Evolutionary conservation across 2,888 invertebrate genomes (phyloP).

Genomic region (Torymus tubicola): DNA sequence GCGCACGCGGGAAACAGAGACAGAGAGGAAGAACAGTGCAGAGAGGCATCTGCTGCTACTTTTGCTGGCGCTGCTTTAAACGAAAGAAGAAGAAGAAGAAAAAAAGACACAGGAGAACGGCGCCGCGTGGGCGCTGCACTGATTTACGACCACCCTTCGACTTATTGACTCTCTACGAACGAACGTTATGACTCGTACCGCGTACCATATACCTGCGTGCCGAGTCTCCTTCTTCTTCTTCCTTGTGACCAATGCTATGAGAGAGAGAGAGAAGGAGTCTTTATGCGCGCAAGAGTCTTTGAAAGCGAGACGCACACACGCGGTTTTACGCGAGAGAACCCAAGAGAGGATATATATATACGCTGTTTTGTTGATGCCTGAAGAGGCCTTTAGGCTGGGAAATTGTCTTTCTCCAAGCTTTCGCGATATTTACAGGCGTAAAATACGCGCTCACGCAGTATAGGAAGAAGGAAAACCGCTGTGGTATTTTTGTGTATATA

Average conservation of each 20-base stretch:
- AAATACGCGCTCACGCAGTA: too few relatives aligned
- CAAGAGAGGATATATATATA: slow-evolving; percentile 9
- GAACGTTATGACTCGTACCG: background rate
- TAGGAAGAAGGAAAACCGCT: too few relatives aligned
- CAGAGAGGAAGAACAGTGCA: background rate
- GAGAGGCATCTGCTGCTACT: too few relatives aligned
- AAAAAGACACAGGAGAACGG: background rate
- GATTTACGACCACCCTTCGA: slow-evolving; percentile 39
- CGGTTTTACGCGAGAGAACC: background rate
- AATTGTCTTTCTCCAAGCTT: too few relatives aligned
- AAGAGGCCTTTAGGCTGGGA: too few relatives aligned
- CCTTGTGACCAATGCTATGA: too few relatives aligned
- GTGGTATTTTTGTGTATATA: too few relatives aligned
- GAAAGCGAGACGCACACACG: slow-evolving; percentile 10
- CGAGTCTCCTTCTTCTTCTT: too few relatives aligned
- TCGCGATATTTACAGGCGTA: too few relatives aligned
- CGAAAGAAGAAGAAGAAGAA: background rate
- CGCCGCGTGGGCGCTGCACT: slow-evolving; percentile 30
- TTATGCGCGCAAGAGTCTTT: background rate
- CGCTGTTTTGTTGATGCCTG: background rate
- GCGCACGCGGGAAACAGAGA: background rate
- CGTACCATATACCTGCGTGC: background rate
- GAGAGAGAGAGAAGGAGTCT: too few relatives aligned
- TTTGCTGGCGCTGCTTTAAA: too few relatives aligned
- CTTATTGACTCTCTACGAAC: slow-evolving; percentile 35